Evolutionary conservation across 2,888 invertebrate species (phyloP).

Genomic region (Lapara coniferarum): DNA sequence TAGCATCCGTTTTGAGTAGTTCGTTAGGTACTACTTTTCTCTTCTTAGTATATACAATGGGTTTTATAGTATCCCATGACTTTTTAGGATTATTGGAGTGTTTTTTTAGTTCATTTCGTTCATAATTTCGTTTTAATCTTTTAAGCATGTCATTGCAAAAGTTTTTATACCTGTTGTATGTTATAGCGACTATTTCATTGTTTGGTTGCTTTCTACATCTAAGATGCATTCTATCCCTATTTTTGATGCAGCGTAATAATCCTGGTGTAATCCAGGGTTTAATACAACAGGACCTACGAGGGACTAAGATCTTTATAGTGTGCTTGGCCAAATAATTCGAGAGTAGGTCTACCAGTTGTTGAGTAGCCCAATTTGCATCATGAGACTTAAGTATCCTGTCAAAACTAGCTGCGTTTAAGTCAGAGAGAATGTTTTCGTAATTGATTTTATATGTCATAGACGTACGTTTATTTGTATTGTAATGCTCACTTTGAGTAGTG

Average conservation of each 20-base stretch:
- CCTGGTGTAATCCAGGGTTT: background rate
- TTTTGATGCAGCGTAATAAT: too few relatives aligned
- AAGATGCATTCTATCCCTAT: background rate
- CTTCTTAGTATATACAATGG: background rate
- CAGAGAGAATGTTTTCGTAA: too few relatives aligned
- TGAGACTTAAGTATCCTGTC: background rate
- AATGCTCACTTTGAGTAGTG: background rate
- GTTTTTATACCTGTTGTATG: background rate
- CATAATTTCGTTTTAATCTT: constrained; percentile 2
- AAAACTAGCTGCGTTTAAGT: background rate
- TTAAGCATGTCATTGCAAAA: constrained; percentile 2
- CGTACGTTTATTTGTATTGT: background rate
- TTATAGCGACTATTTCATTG: background rate
- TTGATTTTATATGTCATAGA: too few relatives aligned
- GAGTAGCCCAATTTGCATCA: background rate
- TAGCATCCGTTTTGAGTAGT: background rate
- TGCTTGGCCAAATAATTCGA: background rate
- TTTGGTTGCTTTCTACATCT: background rate
- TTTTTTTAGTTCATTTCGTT: constrained; percentile 1
- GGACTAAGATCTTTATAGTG: background rate
- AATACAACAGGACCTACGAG: background rate
- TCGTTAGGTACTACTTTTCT: background rate
- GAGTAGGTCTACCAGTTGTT: background rate
- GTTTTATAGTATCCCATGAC: background rate
- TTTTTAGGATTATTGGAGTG: background rate